Percentiles rank a stretch among this genome's conserved stretches.
These are phyloP conservation scores for Drosophila pandora DNA, from an alignment of 1,140 invertebrate genomes.

Conservation along the genomic window DNA sequence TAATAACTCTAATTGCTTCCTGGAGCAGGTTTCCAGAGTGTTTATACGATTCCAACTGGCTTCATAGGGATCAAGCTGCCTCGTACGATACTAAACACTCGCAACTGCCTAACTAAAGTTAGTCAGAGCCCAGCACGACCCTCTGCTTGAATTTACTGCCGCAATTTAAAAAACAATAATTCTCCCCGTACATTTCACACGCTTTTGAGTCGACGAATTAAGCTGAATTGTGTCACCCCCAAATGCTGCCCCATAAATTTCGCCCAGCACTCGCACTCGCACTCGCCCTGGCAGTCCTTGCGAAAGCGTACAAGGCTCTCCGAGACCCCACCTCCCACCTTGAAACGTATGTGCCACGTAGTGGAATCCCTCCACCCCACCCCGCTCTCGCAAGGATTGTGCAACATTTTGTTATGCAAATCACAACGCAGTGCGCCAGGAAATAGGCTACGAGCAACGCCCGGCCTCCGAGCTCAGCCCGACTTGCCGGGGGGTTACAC, in stretches of 20 bases:
- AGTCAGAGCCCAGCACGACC: not conserved
- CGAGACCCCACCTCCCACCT: slow-evolving; percentile 8
- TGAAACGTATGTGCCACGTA: slow-evolving; percentile 63
- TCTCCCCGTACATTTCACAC: slow-evolving; percentile 38
- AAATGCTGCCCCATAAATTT: slow-evolving; percentile 79
- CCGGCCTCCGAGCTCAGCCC: slow-evolving; percentile 14
- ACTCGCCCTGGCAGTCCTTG: slow-evolving; percentile 50
- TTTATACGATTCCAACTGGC: slow-evolving; percentile 30
- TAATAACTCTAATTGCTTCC: slow-evolving; percentile 82
- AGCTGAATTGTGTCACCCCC: slow-evolving; percentile 80
- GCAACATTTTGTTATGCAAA: slow-evolving; percentile 81
- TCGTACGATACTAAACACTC: not conserved
- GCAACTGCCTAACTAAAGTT: slow-evolving; percentile 1
- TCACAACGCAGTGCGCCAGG: slow-evolving; percentile 80
- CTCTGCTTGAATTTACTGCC: not conserved
- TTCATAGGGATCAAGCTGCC: no score
- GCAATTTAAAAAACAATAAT: slow-evolving; percentile 26
- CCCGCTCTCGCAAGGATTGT: slow-evolving; percentile 44
- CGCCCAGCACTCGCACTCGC: slow-evolving; percentile 47
- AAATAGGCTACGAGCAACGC: slow-evolving; percentile 63
- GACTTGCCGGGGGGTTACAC: slow-evolving; percentile 50
- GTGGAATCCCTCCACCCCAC: slow-evolving; percentile 50
- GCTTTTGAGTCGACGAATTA: slow-evolving; percentile 65
- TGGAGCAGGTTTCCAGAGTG: slow-evolving; percentile 64
- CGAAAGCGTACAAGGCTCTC: slow-evolving; percentile 47